These are phyloP conservation scores for Dendrophyllia cribrosa DNA, from an alignment of 64 coral and sea anemone species.

Conservation along the genomic window DNA sequence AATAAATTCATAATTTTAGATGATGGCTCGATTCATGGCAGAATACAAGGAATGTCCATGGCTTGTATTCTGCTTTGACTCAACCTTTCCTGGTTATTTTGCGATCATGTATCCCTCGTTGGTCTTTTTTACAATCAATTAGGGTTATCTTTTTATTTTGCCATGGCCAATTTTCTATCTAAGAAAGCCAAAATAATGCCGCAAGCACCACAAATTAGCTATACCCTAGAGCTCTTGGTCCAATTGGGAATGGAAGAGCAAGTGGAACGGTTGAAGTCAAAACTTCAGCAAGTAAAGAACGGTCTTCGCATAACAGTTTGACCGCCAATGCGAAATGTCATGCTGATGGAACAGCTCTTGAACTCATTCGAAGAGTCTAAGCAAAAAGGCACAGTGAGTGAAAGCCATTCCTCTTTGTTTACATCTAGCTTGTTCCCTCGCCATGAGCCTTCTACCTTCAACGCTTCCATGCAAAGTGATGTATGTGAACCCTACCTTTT, in stretches of 20 bases:
- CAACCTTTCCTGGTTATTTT: no score
- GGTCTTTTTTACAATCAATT: no score
- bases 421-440: not conserved
- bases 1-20: no score
- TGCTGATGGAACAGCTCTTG: constrained; percentile 33
- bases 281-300: constrained; percentile 17
- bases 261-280: constrained; percentile 23
- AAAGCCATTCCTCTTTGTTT: not conserved
- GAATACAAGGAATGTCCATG: no score
- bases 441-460: not conserved
- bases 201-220: not conserved
- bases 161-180: no score
- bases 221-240: not conserved
- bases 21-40: no score
- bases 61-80: no score
- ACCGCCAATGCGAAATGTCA: constrained; percentile 42
- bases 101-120: no score
- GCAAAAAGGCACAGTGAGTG: not conserved
- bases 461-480: constrained; percentile 29
- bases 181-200: no score
- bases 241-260: constrained; percentile 24
- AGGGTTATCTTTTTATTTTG: no score
- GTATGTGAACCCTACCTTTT: not conserved
- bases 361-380: constrained; percentile 4
- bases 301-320: not conserved